Percentiles rank a stretch among this genome's conserved stretches.
Evolutionary conservation across 2,888 invertebrate species (phyloP).

Genomic region (Macrosiphum euphorbiae): DNA sequence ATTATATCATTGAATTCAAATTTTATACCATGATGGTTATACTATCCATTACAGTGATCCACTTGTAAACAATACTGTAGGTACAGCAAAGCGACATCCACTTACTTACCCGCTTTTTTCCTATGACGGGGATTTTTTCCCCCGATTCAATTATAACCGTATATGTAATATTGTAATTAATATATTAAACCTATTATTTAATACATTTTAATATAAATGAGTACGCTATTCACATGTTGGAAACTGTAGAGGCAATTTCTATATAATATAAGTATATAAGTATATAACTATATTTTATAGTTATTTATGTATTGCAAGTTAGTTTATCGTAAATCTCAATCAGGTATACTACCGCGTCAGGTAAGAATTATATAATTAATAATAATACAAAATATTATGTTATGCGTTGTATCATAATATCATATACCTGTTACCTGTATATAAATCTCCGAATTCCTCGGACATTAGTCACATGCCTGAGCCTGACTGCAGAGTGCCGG

Average conservation of each 20-base stretch:
- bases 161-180: neutral
- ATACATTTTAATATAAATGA: neutral
- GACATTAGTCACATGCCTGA: constrained; percentile 4
- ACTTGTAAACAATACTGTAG: too few relatives aligned
- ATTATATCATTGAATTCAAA: too few relatives aligned
- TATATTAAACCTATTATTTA: neutral
- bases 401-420: neutral
- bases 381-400: too few relatives aligned
- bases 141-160: neutral
- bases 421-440: neutral
- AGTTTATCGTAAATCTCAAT: neutral
- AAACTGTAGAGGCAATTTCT: neutral
- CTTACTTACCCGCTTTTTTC: too few relatives aligned
- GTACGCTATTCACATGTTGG: neutral
- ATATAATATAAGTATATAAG: too few relatives aligned
- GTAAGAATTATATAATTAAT: neutral
- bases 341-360: neutral
- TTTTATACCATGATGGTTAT: too few relatives aligned
- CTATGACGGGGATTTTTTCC: too few relatives aligned
- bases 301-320: neutral
- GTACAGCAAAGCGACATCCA: too few relatives aligned
- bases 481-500: neutral
- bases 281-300: neutral
- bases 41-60: too few relatives aligned
- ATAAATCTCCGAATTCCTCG: neutral